phyloP scores from a whole-genome alignment of 2,113 vertebrate species.

The Myiozetetes cayanensis region DNA sequence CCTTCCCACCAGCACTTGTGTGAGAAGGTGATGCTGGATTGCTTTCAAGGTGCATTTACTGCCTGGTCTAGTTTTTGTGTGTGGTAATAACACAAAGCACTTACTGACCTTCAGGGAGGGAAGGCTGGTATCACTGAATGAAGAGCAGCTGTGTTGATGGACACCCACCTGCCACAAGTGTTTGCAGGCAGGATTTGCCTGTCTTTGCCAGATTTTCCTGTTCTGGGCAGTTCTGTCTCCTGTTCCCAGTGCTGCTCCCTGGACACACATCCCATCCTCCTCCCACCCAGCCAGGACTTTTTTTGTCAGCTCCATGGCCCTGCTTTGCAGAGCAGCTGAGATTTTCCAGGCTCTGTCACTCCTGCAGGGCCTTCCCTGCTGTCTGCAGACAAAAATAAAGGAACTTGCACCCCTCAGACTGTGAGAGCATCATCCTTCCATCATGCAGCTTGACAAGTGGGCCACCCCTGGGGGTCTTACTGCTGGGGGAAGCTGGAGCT shows the following conservation, averaged over 20 bases:
- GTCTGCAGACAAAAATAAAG: background rate
- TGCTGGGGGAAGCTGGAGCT: background rate
- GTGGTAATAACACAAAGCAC: background rate
- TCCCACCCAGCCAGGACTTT: accelerated
- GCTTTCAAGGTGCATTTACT: background rate
- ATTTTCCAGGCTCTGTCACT: background rate
- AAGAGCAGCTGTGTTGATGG: background rate
- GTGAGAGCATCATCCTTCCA: background rate
- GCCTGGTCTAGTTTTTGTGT: background rate
- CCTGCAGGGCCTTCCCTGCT: background rate
- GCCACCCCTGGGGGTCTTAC: background rate
- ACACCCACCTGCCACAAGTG: background rate
- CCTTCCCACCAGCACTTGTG: background rate
- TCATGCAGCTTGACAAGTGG: background rate
- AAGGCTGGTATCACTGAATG: background rate
- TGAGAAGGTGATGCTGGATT: background rate
- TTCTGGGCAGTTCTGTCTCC: background rate
- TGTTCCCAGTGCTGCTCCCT: background rate
- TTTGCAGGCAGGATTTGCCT: background rate
- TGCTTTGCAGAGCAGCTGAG: background rate
- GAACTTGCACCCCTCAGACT: background rate
- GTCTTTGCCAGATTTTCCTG: background rate
- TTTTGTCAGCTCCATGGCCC: background rate
- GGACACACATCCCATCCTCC: background rate
- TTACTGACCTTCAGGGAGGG: background rate